These are phyloP conservation scores for Ormia ochracea DNA, from an alignment of 2,888 invertebrate genomes.

Conservation along the genomic window DNA sequence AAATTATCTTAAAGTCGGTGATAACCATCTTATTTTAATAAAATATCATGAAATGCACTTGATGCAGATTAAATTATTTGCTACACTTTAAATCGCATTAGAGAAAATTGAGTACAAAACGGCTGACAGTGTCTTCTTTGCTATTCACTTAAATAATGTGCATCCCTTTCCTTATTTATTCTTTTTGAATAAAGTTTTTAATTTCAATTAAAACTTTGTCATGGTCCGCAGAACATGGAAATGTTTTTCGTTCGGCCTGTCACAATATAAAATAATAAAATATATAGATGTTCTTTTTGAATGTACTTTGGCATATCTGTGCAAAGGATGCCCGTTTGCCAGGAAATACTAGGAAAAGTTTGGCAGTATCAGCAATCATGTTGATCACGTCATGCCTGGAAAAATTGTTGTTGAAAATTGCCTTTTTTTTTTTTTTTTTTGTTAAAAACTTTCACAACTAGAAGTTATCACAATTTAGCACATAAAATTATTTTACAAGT, in stretches of 20 bases:
- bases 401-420: slow-evolving; percentile 21
- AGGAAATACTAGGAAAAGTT: slow-evolving; percentile 26
- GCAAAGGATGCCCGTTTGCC: slow-evolving; percentile 12
- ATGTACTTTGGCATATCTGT: background rate
- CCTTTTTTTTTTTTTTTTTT: background rate
- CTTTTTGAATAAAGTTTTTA: slow-evolving; percentile 42
- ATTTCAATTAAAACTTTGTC: slow-evolving; percentile 59
- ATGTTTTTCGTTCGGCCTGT: slow-evolving; percentile 7
- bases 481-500: background rate
- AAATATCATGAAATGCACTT: too few species aligned
- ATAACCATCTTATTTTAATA: too few species aligned
- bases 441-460: slow-evolving; percentile 49
- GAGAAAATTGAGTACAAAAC: background rate
- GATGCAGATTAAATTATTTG: too few species aligned
- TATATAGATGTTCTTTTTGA: background rate
- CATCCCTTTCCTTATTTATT: background rate
- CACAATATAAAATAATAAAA: background rate
- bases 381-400: slow-evolving; percentile 39
- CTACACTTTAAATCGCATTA: background rate
- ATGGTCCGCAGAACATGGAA: slow-evolving; percentile 33
- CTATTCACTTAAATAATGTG: background rate
- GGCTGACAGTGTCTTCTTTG: background rate
- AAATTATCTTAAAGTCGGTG: too few species aligned
- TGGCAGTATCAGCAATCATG: slow-evolving; percentile 1
- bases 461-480: background rate